Evolutionary conservation across 2,888 invertebrate species (phyloP), one percentile per base, ranked within the genome.

Genomic region (Alcis repandata): DNA sequence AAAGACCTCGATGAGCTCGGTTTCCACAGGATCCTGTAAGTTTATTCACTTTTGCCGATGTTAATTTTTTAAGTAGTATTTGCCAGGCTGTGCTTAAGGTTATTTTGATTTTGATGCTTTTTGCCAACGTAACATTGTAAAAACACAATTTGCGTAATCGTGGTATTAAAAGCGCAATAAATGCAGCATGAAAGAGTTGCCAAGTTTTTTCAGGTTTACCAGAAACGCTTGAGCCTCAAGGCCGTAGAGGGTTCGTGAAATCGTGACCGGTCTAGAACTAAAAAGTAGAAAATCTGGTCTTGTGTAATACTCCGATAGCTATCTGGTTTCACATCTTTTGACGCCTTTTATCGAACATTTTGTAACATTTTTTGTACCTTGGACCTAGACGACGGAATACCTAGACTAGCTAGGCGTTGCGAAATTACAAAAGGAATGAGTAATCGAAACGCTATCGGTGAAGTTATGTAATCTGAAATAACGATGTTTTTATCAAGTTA

Each of bases 261-360:
- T 59, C 59, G 59, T 82, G 82, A 84, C 84, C 75, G 76, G 71
- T 76, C 79, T 85, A 79, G 81, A 85, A 86, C 81, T 85, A 46
- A 45, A 56, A 56, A 56, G 56, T 56, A 79, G 84, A 86, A 87
- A 87, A 79, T 75, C 75, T 79, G 72, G 66, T 77, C 73, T 88
- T 85, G 79, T 75, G 80, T 78, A 86, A 86, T 75, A 71, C 73
- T 74, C 59, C 70, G 71, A 74, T 75, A 76, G 63, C 68, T 75
- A 80, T 73, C 71, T 71, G 73, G 76, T 82, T 82, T 80, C 78
- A 78, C 71, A 77, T 77, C 76, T 79, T 78, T 77, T 70, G 74
- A 70, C 76, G 74, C 66, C 59, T 76, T 78, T 77, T 74, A 77
- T 72, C 71, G 66, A 57, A 58, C 66, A 68, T 78, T 74, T 71